Evolutionary conservation across 2,797 vertebrate species (phyloP), one percentile per base, ranked within the genome.

Genomic region (Helostoma temminkii): DNA sequence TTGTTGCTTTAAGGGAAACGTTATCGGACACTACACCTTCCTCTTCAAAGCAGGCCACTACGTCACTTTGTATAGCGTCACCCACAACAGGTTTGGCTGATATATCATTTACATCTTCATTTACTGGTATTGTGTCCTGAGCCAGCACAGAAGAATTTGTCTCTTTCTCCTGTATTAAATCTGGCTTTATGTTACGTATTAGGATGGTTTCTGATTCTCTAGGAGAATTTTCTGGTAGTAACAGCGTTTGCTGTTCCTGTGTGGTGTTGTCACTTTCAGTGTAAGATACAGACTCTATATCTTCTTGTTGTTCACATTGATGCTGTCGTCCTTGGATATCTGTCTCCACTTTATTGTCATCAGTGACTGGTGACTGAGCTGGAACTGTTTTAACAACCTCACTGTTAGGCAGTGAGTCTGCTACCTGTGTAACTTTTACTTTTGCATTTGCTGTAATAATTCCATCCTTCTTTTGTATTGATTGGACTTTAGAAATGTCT

Each of bases 31-130:
- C 22, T 45, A 42, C 24, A 32, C 24, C 49, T 45, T 71, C 48
- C 64, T 70, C 67, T 24, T 71, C 46, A 37, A 66, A 60, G 2
- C 12, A n/a, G 18, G 25, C 54, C 39, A 45, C 71, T 66, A 21
- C 49, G 46, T 81, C 67, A 67, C 30, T 7, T 22, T 26, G 47
- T 58, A n/a, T 39, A 32, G 16, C 0, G 32, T 74, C 80, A 72
- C 41, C 66, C 14, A 63, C 41, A 70, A 22, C 58, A 66, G 82
- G 74, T 84, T 81, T 82, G 45, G 41, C 22, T 34, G 50, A 52
- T 3, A 22, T 66, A 78, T 83, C 56, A 26, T 16, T 83, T 83
- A 62, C 74, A 69, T 80, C 54, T 18, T 64, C 45, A 26, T 63
- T 22, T 52, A 39, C 54, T 58, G 63, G 61, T 81, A n/a, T 34